phyloP scores from a whole-genome alignment of 2,888 invertebrate species.

The Glyphotaelius pellucidus region DNA sequence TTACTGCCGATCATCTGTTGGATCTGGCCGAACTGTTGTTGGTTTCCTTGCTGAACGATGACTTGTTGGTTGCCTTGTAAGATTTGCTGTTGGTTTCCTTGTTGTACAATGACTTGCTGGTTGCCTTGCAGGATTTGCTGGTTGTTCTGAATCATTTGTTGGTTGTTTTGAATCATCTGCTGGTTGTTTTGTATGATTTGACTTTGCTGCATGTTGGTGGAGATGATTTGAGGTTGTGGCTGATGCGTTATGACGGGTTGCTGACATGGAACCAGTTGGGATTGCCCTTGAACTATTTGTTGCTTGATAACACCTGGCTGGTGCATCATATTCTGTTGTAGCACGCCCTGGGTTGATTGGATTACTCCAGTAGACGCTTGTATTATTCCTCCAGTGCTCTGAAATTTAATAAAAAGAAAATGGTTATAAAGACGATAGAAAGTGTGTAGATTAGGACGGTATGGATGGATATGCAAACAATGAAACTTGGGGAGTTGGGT shows the following conservation, averaged over 20 bases:
- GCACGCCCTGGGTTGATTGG: conserved; percentile 75
- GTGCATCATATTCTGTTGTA: conserved; percentile 69
- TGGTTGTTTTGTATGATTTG: conserved; percentile 67
- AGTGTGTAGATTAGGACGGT: background rate
- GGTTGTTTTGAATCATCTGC: conserved; percentile 68
- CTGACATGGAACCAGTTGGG: conserved; percentile 75
- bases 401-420: background rate
- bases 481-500: background rate
- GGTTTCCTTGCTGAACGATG: conserved; percentile 28
- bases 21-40: conserved; percentile 55
- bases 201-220: conserved; percentile 66
- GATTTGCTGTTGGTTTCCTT: conserved; percentile 69
- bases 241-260: conserved; percentile 76
- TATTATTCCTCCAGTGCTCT: conserved; percentile 54
- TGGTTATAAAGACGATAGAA: background rate
- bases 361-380: conserved; percentile 71
- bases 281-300: conserved; percentile 63
- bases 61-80: conserved; percentile 69
- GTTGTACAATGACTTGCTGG: conserved; percentile 68
- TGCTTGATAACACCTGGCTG: conserved; percentile 62
- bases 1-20: conserved; percentile 50
- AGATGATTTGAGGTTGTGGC: conserved; percentile 76
- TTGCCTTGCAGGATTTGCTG: conserved; percentile 68
- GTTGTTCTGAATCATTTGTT: conserved; percentile 67
- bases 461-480: background rate